These are phyloP conservation scores for Sandelia bainsii DNA, from an alignment of 2,797 vertebrate species.

Conservation along the genomic window DNA sequence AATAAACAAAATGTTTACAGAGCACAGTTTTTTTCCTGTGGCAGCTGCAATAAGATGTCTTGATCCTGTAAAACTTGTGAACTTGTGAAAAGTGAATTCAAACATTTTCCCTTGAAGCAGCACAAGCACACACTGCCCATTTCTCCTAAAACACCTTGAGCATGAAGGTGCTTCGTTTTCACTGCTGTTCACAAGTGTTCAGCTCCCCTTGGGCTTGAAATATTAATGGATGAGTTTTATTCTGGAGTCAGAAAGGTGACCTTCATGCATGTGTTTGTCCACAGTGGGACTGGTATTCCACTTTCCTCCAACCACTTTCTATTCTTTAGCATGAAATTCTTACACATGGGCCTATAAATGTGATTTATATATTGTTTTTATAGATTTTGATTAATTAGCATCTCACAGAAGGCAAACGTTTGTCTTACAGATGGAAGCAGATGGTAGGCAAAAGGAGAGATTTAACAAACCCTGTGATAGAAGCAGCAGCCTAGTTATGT, in stretches of 20 bases:
- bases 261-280: constrained; percentile 51
- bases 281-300: constrained; percentile 38
- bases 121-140: constrained; percentile 23
- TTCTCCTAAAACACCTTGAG: constrained; percentile 28
- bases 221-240: constrained; percentile 76
- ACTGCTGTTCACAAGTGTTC: constrained; percentile 38
- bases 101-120: constrained; percentile 16
- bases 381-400: constrained; percentile 3
- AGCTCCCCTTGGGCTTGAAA: constrained; percentile 66
- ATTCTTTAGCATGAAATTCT: constrained; percentile 20
- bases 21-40: constrained; percentile 9
- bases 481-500: constrained; percentile 24
- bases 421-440: background rate
- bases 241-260: constrained; percentile 73
- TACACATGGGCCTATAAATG: constrained; percentile 1
- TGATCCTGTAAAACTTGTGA: constrained; percentile 27
- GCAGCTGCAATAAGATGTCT: constrained; percentile 9
- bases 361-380: constrained; percentile 3
- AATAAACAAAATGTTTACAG: constrained; percentile 3
- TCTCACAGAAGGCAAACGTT: constrained; percentile 4
- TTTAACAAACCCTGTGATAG: background rate
- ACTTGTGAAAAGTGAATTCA: constrained; percentile 18
- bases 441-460: constrained; percentile 5
- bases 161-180: constrained; percentile 37
- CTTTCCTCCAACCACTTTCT: constrained; percentile 24